Percentiles rank a stretch among this genome's conserved stretches.
phyloP scores from a whole-genome alignment of 2,888 invertebrate genomes.

The Sarcophaga rosellei region DNA sequence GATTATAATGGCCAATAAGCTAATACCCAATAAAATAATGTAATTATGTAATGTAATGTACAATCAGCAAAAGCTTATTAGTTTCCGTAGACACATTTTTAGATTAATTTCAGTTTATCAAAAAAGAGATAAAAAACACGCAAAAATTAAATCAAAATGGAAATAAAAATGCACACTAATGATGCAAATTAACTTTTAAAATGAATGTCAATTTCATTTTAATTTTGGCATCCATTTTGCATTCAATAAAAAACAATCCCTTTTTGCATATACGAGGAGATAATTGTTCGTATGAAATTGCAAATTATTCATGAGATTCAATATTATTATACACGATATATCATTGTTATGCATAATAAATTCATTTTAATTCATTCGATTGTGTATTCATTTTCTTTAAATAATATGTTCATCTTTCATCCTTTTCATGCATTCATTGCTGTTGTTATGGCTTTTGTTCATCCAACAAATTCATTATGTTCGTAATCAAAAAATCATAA shows the following conservation, averaged over 20 bases:
- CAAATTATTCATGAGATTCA: conserved; percentile 55
- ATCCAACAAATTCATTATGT: conserved; percentile 34
- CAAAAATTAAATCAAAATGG: no score
- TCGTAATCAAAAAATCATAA: no score
- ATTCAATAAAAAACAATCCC: neutral
- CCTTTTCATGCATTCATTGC: neutral
- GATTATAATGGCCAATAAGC: no score
- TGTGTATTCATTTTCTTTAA: conserved; percentile 16
- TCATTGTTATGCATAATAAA: conserved; percentile 58
- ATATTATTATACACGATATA: conserved; percentile 33
- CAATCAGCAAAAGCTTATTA: no score
- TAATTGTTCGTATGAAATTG: neutral
- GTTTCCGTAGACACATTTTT: no score
- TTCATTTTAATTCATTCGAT: conserved; percentile 25
- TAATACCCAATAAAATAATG: no score
- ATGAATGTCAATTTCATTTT: conserved; percentile 21
- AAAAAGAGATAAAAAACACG: no score
- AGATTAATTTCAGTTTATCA: no score
- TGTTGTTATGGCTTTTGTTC: neutral
- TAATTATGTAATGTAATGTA: no score
- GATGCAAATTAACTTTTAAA: conserved; percentile 34
- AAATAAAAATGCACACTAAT: neutral
- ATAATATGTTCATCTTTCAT: neutral
- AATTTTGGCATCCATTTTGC: neutral
- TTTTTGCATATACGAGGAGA: neutral